These are phyloP conservation scores for Clupea harengus DNA, from an alignment of 2,113 vertebrate genomes.

Conservation along the genomic window DNA sequence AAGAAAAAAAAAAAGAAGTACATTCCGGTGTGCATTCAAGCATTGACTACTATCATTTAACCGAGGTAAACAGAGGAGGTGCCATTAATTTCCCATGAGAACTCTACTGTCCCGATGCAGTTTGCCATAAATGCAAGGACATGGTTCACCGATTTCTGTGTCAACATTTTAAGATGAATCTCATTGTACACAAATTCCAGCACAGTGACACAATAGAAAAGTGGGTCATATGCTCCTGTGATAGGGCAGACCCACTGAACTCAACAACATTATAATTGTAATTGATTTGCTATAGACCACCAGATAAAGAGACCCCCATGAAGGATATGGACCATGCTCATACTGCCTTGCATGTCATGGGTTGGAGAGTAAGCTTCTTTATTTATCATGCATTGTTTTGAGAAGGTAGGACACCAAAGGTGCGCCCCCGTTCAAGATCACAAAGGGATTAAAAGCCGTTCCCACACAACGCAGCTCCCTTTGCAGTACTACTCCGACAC, in stretches of 20 bases:
- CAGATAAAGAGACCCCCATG: constrained; percentile 20
- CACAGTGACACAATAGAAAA: constrained; percentile 52
- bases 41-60: too few relatives aligned
- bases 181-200: constrained; percentile 55
- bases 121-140: background rate
- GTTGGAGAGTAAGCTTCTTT: background rate
- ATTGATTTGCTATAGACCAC: constrained; percentile 39
- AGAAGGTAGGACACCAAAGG: background rate
- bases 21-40: background rate
- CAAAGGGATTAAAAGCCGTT: constrained; percentile 35
- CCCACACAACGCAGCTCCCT: constrained; percentile 30
- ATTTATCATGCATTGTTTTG: background rate
- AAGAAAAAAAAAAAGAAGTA: too few relatives aligned
- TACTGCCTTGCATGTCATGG: background rate
- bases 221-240: constrained; percentile 34
- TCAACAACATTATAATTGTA: constrained; percentile 55
- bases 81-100: background rate
- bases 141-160: background rate
- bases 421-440: constrained; percentile 3
- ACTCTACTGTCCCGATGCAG: background rate
- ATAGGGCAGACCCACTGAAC: constrained; percentile 39
- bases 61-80: background rate
- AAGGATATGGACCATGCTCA: background rate
- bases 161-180: background rate
- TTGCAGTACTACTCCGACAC: constrained; percentile 31